Conservation (phyloP, 2,113 vertebrate species). For the Xenopus tropicalis region DNA sequence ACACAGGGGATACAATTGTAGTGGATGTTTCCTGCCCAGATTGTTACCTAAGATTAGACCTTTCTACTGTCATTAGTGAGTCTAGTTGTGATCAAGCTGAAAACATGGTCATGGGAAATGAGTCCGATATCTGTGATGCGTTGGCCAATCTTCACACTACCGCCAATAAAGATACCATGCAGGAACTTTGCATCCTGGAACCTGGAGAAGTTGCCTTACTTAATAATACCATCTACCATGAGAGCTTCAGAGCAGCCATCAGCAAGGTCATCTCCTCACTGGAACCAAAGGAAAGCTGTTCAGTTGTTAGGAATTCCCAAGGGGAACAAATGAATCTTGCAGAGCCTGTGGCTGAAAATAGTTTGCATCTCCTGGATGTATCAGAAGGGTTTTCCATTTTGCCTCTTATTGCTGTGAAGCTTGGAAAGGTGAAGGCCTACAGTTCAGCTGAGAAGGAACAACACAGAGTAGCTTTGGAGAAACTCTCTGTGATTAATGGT, state of each 20-base stretch:
- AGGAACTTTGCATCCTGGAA: slow-evolving; percentile 75
- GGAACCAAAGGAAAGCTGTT: slow-evolving; percentile 49
- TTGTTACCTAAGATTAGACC: slow-evolving; percentile 82
- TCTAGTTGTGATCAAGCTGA: slow-evolving; percentile 31
- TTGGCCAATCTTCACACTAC: slow-evolving; percentile 84
- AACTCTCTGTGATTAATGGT: slow-evolving; percentile 73
- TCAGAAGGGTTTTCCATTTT: slow-evolving; percentile 94
- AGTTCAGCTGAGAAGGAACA: slow-evolving; percentile 90
- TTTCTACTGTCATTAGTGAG: slow-evolving; percentile 60
- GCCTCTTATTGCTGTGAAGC: slow-evolving; percentile 80
- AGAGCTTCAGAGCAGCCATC: slow-evolving; percentile 76
- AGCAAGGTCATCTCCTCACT: slow-evolving; percentile 72
- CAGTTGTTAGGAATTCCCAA: slow-evolving; percentile 45
- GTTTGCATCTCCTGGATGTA: slow-evolving; percentile 85
- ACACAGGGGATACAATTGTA: slow-evolving; percentile 69
- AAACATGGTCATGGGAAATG: slow-evolving; percentile 57
- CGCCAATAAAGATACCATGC: slow-evolving; percentile 48
- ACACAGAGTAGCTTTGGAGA: slow-evolving; percentile 75
- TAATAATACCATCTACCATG: slow-evolving; percentile 80
- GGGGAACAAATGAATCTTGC: not conserved
- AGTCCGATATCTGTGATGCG: slow-evolving; percentile 85
- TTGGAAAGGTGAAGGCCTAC: slow-evolving; percentile 81
- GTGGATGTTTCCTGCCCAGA: slow-evolving; percentile 88
- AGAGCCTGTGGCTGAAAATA: slow-evolving; percentile 51
- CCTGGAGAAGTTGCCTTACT: slow-evolving; percentile 86